These are phyloP conservation scores for Anas acuta DNA, from an alignment of 2,797 vertebrate species.

Conservation along the genomic window DNA sequence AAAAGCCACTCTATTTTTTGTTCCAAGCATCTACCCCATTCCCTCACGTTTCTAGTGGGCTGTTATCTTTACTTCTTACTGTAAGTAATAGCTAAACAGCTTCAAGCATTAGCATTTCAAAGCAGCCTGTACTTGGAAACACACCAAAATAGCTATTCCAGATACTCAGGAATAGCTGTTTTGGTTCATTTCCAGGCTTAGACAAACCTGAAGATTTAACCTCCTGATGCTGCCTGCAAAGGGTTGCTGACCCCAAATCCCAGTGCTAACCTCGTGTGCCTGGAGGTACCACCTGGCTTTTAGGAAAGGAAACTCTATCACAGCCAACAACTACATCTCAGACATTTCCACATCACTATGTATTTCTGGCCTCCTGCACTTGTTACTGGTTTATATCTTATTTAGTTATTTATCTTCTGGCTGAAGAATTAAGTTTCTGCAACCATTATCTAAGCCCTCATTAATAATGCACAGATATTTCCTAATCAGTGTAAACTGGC, in stretches of 20 bases:
- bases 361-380: conserved; percentile 13
- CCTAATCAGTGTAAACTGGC: conserved; percentile 31
- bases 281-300: conserved; percentile 51
- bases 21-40: not conserved
- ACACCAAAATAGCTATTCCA: conserved; percentile 16
- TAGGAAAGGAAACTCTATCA: conserved; percentile 13
- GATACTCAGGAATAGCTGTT: not conserved
- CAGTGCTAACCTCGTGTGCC: conserved; percentile 19
- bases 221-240: not conserved
- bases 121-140: conserved; percentile 47
- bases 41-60: not conserved
- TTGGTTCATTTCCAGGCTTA: conserved; percentile 41
- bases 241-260: conserved; percentile 11
- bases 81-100: conserved; percentile 26
- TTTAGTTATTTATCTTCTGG: conserved; percentile 38
- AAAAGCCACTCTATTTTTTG: not conserved
- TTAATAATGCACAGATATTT: conserved; percentile 33
- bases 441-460: conserved; percentile 18
- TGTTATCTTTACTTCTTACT: conserved; percentile 24
- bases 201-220: conserved; percentile 32
- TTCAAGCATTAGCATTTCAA: conserved; percentile 52
- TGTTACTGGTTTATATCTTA: conserved; percentile 27
- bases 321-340: conserved; percentile 22
- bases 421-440: conserved; percentile 9
- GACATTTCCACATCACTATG: conserved; percentile 33